Evolutionary conservation across 2,888 invertebrate genomes (phyloP), one percentile per base, ranked within the genome.

Genomic region (Drosophila affinis): DNA sequence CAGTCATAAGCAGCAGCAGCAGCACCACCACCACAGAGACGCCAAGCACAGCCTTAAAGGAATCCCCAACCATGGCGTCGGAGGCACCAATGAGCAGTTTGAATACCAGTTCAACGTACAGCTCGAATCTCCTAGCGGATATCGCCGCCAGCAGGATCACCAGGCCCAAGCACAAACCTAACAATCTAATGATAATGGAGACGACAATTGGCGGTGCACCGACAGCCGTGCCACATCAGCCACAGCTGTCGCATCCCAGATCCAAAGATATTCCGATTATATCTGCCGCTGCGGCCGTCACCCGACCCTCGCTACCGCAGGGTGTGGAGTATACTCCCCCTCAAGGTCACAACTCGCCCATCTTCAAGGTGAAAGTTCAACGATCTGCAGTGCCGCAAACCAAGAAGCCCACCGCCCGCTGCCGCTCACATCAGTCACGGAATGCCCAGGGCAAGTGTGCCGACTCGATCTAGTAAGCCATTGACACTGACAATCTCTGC

Each of bases 381-480:
- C 84, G 80, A 59, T 46, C 75, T 29, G 54, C 67, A 51, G 29
- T 47, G 18, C 46, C 65, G 17, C 57, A 60, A 17, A 29, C 68
- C 12, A 71, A 69, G 27, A 44, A 57, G 1, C n/a, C 67, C 3
- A 10, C 63, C 3, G n/a, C 63, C 10, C 88, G 80, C 18, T 90
- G 90, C 56, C 89, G 88, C 14, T 57, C 80, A 9, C 77, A 87
- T 68, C 90, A 90, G 60, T 88, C 78, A 51, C 83, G 84, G 39
- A 89, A 91, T 72, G 75, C 65, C 12, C 76, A 68, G 45, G 90
- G 90, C 64, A 86, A 84, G 56, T 91, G 91, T 54, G 84, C 82
- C 54, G 82, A 90, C 48, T 89, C 90, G 51, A 78, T 90, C 71
- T 80, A 90, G 90, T 90, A 86, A 90, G 90, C 75, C 52, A 47